Conservation (phyloP, 2,113 vertebrate species). For the Vidua chalybeata region DNA sequence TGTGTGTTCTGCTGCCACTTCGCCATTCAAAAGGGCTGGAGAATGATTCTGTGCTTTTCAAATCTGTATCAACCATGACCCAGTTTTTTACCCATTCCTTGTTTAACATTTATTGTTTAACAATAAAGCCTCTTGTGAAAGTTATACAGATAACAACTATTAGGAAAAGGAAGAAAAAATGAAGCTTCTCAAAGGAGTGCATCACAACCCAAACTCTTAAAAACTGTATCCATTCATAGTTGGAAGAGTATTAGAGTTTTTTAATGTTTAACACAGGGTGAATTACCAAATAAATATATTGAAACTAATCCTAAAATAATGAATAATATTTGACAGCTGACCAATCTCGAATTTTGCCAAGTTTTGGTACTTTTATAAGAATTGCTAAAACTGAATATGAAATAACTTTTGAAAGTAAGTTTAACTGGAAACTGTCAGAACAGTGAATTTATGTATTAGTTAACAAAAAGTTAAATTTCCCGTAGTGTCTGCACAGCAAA, state of each 20-base stretch:
- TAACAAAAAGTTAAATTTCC: background rate
- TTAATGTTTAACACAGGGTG: background rate
- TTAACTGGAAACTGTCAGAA: background rate
- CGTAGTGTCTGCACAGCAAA: background rate
- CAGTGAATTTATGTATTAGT: background rate
- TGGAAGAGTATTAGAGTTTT: background rate
- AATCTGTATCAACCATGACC: background rate
- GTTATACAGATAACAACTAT: background rate
- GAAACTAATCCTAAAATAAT: background rate
- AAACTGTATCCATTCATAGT: background rate
- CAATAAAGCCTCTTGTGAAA: background rate
- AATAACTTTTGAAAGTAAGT: background rate
- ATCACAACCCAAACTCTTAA: background rate
- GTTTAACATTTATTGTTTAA: background rate
- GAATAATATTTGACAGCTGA: background rate
- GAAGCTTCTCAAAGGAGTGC: background rate
- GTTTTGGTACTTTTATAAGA: background rate
- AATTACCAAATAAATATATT: background rate
- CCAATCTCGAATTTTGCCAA: background rate
- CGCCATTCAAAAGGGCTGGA: background rate
- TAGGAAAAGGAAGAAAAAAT: background rate
- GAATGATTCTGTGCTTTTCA: background rate
- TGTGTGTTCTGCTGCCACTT: background rate
- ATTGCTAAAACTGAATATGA: background rate
- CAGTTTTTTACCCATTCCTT: accelerated